A percentile compares a stretch with the other conserved stretches of the same genome.
phyloP scores from a whole-genome alignment of 2,113 vertebrate genomes.

The Callionymus lyra region DNA sequence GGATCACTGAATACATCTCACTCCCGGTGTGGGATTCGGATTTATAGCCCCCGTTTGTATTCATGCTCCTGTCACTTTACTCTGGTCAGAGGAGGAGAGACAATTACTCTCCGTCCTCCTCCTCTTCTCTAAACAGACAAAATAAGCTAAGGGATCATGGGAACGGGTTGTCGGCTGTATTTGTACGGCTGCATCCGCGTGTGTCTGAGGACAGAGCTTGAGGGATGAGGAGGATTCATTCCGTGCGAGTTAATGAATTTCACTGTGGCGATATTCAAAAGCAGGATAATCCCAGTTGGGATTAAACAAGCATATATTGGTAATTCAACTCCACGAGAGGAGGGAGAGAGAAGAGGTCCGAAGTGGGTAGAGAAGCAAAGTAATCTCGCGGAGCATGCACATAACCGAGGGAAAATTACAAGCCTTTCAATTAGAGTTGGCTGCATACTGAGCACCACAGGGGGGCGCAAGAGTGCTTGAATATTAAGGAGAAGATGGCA shows the following conservation, averaged over 20 bases:
- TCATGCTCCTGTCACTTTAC: conserved; percentile 26
- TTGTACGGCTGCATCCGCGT: conserved; percentile 22
- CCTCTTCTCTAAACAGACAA: conserved; percentile 51
- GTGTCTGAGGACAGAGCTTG: conserved; percentile 27
- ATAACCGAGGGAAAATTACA: conserved; percentile 42
- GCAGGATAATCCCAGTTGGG: conserved; percentile 47
- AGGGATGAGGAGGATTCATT: conserved; percentile 52
- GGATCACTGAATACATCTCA: conserved; percentile 25
- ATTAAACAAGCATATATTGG: conserved; percentile 47
- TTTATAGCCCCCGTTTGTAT: conserved; percentile 17
- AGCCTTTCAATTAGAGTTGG: conserved; percentile 42
- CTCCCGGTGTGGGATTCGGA: conserved; percentile 18
- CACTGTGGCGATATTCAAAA: conserved; percentile 54
- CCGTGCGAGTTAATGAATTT: conserved; percentile 60
- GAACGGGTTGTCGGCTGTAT: conserved; percentile 35
- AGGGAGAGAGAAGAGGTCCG: conserved; percentile 11
- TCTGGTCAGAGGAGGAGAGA: conserved; percentile 29
- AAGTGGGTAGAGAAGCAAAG: conserved; percentile 22
- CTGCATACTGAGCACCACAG: conserved; percentile 2
- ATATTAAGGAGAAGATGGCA: conserved; percentile 12
- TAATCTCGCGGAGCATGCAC: conserved; percentile 35
- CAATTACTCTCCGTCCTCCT: conserved; percentile 34
- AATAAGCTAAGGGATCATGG: conserved; percentile 63
- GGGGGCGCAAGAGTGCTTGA: conserved; percentile 8
- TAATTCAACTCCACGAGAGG: conserved; percentile 41